phyloP scores from a whole-genome alignment of 2,888 invertebrate genomes.

The Phorcus lineatus region DNA sequence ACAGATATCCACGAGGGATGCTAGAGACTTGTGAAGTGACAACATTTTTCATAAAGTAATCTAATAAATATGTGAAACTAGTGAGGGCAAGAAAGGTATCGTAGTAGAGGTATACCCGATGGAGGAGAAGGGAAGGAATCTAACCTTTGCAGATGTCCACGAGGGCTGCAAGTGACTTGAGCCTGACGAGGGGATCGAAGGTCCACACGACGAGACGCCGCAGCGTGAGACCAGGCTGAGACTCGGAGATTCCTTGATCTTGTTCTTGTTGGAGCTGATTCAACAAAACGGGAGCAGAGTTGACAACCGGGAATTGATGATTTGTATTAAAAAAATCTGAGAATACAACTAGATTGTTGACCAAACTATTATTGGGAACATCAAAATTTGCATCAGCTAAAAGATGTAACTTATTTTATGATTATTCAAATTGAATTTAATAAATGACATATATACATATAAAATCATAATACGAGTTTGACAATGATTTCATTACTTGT shows the following conservation, averaged over 20 bases:
- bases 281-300: background rate
- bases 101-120: background rate
- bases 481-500: too few relatives aligned
- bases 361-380: too few relatives aligned
- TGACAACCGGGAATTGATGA: background rate
- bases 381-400: too few relatives aligned
- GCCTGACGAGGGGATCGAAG: constrained; percentile 85
- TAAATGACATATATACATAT: too few relatives aligned
- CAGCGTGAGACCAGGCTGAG: constrained; percentile 78
- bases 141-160: constrained; percentile 86
- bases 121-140: background rate
- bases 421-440: too few relatives aligned
- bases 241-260: constrained; percentile 63
- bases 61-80: too few relatives aligned
- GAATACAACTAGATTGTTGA: too few relatives aligned
- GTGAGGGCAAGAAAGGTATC: too few relatives aligned
- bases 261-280: constrained; percentile 70
- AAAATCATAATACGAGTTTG: too few relatives aligned
- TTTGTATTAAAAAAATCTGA: too few relatives aligned
- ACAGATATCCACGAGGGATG: constrained; percentile 79
- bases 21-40: constrained; percentile 88
- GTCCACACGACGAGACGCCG: constrained; percentile 88
- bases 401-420: too few relatives aligned
- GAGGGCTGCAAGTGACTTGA: constrained; percentile 89
- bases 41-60: too few relatives aligned